A percentile compares a stretch with the other conserved stretches of the same genome.
phyloP scores from a whole-genome alignment of 1,140 invertebrate genomes.

The Rhagoletis pomonella region DNA sequence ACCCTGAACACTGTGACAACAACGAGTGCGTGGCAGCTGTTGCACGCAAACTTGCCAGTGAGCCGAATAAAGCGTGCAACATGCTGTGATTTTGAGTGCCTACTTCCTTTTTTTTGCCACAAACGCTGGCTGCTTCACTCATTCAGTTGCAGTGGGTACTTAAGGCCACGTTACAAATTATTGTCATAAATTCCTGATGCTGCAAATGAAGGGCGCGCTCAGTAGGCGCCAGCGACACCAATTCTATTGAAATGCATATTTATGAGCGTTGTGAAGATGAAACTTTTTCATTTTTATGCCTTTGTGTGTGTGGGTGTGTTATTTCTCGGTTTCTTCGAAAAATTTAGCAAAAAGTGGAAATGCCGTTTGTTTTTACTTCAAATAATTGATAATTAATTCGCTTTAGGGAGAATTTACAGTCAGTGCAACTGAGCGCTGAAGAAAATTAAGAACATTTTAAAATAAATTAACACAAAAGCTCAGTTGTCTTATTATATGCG shows the following conservation, averaged over 20 bases:
- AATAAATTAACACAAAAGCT: too few relatives aligned
- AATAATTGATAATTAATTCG: conserved; percentile 33
- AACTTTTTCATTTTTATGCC: background rate
- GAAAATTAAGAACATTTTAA: too few relatives aligned
- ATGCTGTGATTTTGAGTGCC: background rate
- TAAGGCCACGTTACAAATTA: conserved; percentile 25
- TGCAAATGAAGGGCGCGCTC: background rate
- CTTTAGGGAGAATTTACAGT: too few relatives aligned
- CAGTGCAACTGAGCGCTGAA: too few relatives aligned
- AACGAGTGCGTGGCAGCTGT: background rate
- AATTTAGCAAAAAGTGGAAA: background rate
- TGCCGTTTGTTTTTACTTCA: background rate
- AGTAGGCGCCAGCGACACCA: background rate
- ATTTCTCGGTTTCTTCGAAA: background rate
- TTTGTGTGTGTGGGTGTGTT: background rate
- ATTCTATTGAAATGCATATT: background rate
- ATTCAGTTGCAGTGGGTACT: conserved; percentile 2
- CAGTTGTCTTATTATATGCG: too few relatives aligned
- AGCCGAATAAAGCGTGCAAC: background rate
- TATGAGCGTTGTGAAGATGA: background rate
- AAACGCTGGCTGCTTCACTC: background rate
- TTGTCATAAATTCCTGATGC: conserved; percentile 40
- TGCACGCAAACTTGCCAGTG: background rate
- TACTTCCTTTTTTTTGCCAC: background rate
- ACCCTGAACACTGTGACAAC: background rate